Evolutionary conservation across 2,113 vertebrate species (phyloP), one percentile per base, ranked within the genome.

Genomic region (Pteruthius melanotis): DNA sequence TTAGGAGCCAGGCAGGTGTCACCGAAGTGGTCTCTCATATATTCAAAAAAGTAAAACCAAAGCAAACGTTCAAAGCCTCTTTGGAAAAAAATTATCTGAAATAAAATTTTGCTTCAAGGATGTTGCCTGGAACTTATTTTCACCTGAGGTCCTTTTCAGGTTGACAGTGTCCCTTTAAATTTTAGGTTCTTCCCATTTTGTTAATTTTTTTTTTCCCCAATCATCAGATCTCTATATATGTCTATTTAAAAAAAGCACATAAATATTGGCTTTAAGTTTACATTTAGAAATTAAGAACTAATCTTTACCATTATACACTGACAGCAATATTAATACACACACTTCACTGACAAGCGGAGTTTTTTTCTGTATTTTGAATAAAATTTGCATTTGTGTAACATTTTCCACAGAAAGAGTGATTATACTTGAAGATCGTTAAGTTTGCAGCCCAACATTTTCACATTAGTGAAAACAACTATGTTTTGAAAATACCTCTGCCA

Each of bases 311-410:
- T 95, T 93, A 86, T 90, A 96, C 74, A 97, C 88, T 49, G 85
- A 98, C 96, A 97, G 96, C 81, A 96, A 97, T 95, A 90, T 95
- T 96, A 97, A 87, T 94, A 97, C 96, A 97, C 93, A 97, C 82
- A 93, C 66, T 95, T 96, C 94, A 98, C 94, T 37, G 90, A 98
- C 97, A 92, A 96, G 64, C 87, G 68, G 23, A 45, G 44, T 87
- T 94, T 69, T 91, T 68, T 82, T 66, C 69, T 50, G 79, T 82
- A 94, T 83, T 90, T 89, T 87, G 94, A 97, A 90, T 97, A 95
- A 92, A 94, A 93, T 80, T 77, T 74, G 83, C 75, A 68, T 97
- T 96, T 89, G 94, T 96, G 87, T 92, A 77, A 84, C 50, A 78
- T 81, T 95, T 83, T 84, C 84, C 94, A 97, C 93, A 95, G 85